Base-by-base conservation (phyloP, 2,888 invertebrate species). In the Hemaris fuciformis region DNA sequence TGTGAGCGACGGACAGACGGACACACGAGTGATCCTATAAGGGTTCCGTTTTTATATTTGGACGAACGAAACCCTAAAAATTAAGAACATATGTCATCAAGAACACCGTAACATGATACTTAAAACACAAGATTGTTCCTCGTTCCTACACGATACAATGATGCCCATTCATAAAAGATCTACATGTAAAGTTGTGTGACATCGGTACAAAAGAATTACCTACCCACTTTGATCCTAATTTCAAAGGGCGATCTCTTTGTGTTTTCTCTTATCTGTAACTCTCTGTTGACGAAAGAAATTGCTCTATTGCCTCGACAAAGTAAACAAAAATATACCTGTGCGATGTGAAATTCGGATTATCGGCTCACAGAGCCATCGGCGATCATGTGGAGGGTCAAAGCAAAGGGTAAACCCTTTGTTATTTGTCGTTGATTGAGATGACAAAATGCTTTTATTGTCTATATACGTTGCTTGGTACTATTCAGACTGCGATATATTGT, bases 161-260 rank as follows among this genome's bases (percentile, higher is more conserved):
- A n/a, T 38, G n/a, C 22, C 25, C 25, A 5, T 25, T n/a, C 25
- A n/a, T 22, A 25, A 25, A 15, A 15, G 6, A 6, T n/a, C 13
- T n/a, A 48, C 23, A 22, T 13, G 10, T 46, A 23, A 48, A 23
- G 48, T 25, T 25, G 25, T 48, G 48, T 48, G 25, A 48, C 15
- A 48, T 27, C n/a, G 6, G n/a, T 48, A 25, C 25, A 10, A 48
- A 48, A n/a, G 8, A 13, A 27, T 25, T 48, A 27, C 48, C 23
- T 48, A 27, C 48, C 23, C 71, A 68, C 76, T 79, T 80, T 80
- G 74, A 79, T 75, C 72, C 76, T 71, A 74, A 70, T 77, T 73
- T 72, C 77, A 75, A 76, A 77, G 66, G 64, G 65, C 66, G 66
- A 62, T 63, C 46, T 70, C 71, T 72, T 68, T 59, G 64, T 66